phyloP scores from a whole-genome alignment of 2,113 vertebrate genomes.

The Vireo altiloquus region DNA sequence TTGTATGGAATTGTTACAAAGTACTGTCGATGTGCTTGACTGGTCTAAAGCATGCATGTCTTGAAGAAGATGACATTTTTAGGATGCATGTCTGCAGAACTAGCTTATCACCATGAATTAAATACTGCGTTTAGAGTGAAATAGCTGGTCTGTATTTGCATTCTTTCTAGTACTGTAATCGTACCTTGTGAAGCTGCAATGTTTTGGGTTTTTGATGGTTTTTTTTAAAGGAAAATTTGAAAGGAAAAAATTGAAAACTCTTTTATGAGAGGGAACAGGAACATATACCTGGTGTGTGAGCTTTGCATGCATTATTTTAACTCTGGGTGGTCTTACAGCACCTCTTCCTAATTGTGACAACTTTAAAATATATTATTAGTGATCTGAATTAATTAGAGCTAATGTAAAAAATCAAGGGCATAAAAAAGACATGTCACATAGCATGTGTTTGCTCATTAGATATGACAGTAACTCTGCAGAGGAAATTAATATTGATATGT shows the following conservation, averaged over 20 bases:
- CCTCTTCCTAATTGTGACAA: neutral
- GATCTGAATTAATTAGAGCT: slow-evolving; percentile 22
- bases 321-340: neutral
- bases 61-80: neutral
- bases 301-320: neutral
- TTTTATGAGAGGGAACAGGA: neutral
- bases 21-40: neutral
- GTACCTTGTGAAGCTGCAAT: neutral
- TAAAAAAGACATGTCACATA: slow-evolving; percentile 7
- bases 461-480: slow-evolving; percentile 2
- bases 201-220: neutral
- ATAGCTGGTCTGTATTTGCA: neutral
- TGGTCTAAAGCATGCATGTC: neutral
- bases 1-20: neutral
- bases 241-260: neutral
- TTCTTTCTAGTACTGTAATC: neutral
- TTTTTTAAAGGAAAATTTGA: neutral
- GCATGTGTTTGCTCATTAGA: slow-evolving; percentile 28
- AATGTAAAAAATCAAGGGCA: slow-evolving; percentile 18
- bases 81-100: neutral
- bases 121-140: neutral
- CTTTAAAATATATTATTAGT: slow-evolving; percentile 22
- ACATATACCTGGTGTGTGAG: neutral
- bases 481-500: slow-evolving; percentile 43
- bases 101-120: neutral